These are phyloP conservation scores for Microhierax caerulescens DNA, from an alignment of 2,797 vertebrate species.

Conservation along the genomic window DNA sequence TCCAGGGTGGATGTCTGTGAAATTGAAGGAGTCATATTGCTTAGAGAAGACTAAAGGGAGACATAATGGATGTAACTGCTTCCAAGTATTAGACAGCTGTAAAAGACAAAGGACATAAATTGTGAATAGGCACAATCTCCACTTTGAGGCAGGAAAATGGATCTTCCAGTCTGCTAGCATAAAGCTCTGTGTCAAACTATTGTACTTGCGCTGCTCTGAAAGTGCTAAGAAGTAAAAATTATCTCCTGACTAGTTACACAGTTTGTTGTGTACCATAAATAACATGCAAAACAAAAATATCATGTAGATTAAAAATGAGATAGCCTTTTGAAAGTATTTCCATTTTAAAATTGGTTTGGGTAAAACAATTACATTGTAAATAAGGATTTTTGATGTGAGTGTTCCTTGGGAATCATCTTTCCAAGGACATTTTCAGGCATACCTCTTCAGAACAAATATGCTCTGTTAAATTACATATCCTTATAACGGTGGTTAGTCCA, in stretches of 20 bases:
- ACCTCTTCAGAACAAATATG: not conserved
- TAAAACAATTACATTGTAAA: not conserved
- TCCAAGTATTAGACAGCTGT: not conserved
- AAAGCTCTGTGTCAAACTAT: not conserved
- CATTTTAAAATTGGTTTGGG: not conserved
- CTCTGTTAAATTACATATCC: not conserved
- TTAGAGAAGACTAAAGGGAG: not conserved
- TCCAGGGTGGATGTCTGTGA: not conserved
- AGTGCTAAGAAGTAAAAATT: not conserved
- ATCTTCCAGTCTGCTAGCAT: not conserved
- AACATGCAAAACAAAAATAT: not conserved
- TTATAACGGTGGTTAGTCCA: not conserved
- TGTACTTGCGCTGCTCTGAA: not conserved
- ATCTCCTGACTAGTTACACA: not conserved
- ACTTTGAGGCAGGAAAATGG: not conserved
- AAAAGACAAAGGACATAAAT: not conserved
- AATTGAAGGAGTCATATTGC: not conserved
- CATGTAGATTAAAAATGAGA: not conserved
- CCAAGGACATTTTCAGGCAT: not conserved
- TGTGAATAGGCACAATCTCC: not conserved
- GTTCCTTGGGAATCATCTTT: not conserved
- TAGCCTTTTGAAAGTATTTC: not conserved
- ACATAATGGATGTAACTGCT: not conserved
- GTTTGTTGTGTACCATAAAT: not conserved
- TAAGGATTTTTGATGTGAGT: not conserved